Conservation (phyloP, 2,797 vertebrate species). For the Hippopotamyrus pictus region DNA sequence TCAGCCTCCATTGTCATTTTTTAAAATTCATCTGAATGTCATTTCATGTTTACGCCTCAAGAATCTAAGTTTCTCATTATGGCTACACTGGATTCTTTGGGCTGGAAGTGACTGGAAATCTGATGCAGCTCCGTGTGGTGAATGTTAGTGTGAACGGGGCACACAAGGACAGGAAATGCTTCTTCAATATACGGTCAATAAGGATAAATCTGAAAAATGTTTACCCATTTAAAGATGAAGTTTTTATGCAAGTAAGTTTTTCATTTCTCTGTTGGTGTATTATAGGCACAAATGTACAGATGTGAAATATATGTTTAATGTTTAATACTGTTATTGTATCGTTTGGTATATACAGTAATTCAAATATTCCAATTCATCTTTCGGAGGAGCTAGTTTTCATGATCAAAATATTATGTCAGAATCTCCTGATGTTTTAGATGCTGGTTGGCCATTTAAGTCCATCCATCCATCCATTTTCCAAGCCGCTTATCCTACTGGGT, state of each 20-base stretch:
- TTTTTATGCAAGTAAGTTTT: neutral
- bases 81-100: neutral
- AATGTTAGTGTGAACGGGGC: neutral
- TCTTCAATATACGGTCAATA: neutral
- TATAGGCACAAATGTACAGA: neutral
- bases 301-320: neutral
- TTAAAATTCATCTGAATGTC: neutral
- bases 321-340: neutral
- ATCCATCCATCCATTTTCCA: too few relatives aligned
- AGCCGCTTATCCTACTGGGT: too few relatives aligned
- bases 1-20: neutral
- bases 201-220: neutral
- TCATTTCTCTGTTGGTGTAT: neutral
- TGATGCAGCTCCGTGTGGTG: neutral
- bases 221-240: neutral
- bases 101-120: neutral
- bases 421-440: neutral
- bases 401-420: neutral
- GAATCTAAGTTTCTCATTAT: neutral
- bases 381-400: neutral
- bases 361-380: neutral
- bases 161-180: neutral
- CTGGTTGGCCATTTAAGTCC: neutral
- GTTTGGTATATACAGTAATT: neutral
- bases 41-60: neutral